Conservation (phyloP, 2,797 vertebrate species). For the Labroides dimidiatus region DNA sequence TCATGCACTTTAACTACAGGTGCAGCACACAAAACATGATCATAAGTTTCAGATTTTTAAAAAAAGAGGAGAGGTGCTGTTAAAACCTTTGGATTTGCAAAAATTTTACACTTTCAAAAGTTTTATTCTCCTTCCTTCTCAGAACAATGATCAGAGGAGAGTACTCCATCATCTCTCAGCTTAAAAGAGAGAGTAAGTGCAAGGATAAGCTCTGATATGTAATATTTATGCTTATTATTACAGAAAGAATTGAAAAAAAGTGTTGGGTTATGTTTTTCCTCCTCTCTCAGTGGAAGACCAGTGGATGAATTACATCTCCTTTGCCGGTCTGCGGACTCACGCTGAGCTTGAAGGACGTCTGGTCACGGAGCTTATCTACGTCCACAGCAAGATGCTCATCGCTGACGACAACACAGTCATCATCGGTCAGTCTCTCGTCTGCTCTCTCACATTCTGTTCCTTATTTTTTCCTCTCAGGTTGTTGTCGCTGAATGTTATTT, state of each 20-base stretch:
- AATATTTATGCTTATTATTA: not conserved
- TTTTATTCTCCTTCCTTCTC: constrained; percentile 23
- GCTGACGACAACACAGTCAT: constrained; percentile 97
- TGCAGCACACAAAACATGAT: constrained; percentile 54
- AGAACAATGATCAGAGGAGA: constrained; percentile 98
- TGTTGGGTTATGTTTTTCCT: not conserved
- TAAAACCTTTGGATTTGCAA: not conserved
- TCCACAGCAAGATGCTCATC: constrained; percentile 98
- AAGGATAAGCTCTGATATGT: not conserved
- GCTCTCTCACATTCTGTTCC: constrained; percentile 79
- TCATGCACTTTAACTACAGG: constrained; percentile 99
- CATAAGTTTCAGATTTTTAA: not conserved
- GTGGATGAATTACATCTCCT: constrained; percentile 98
- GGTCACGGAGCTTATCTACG: constrained; percentile 97
- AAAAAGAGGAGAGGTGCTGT: constrained; percentile 14
- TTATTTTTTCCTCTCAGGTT: not conserved
- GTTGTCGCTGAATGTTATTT: constrained; percentile 23
- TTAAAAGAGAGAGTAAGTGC: constrained; percentile 92
- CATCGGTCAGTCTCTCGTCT: constrained; percentile 93
- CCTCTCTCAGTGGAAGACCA: constrained; percentile 90
- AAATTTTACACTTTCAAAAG: not conserved
- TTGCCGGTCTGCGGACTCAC: constrained; percentile 94
- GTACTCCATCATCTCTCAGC: constrained; percentile 94
- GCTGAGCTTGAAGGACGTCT: constrained; percentile 92
- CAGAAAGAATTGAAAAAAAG: not conserved